A percentile compares a stretch with the other conserved stretches of the same genome.
Conservation (phyloP, 2,113 vertebrate species). For the Pachypanchax playfairii region DNA sequence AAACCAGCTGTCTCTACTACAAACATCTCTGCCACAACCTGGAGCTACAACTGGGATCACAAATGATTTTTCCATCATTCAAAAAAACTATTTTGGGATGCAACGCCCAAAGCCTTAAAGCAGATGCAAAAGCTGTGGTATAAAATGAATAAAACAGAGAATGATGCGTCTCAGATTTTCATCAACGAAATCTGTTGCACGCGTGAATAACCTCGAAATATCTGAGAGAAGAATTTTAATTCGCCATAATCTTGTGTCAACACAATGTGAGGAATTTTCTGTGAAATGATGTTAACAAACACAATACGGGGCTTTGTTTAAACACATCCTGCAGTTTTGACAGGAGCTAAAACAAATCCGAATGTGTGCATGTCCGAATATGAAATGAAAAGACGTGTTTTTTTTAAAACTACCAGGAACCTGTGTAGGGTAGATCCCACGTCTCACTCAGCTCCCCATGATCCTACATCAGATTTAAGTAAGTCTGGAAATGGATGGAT, state of each 20-base stretch:
- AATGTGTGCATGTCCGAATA: not conserved
- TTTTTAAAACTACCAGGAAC: not conserved
- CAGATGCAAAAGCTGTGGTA: not conserved
- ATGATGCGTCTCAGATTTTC: not conserved
- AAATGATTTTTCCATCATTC: not conserved
- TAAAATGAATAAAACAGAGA: not conserved
- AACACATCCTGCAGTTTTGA: not conserved
- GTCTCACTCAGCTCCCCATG: no score
- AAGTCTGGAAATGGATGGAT: no score
- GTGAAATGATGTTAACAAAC: slow-evolving; percentile 4
- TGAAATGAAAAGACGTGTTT: not conserved
- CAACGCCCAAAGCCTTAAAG: not conserved
- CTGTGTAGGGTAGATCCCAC: no score
- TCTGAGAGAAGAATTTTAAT: slow-evolving; percentile 8
- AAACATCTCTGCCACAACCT: slow-evolving; percentile 24
- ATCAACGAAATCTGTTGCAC: not conserved
- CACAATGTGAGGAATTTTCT: slow-evolving; percentile 6
- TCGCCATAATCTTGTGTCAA: slow-evolving; percentile 16
- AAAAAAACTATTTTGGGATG: no score
- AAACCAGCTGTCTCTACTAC: slow-evolving; percentile 36
- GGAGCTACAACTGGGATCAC: slow-evolving; percentile 24
- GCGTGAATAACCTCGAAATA: slow-evolving; percentile 8
- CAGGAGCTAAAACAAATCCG: not conserved
- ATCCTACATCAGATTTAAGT: no score
- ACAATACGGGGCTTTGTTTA: slow-evolving; percentile 32